Evolutionary conservation across 2,797 vertebrate species (phyloP).

Genomic region (Capromys pilorides): DNA sequence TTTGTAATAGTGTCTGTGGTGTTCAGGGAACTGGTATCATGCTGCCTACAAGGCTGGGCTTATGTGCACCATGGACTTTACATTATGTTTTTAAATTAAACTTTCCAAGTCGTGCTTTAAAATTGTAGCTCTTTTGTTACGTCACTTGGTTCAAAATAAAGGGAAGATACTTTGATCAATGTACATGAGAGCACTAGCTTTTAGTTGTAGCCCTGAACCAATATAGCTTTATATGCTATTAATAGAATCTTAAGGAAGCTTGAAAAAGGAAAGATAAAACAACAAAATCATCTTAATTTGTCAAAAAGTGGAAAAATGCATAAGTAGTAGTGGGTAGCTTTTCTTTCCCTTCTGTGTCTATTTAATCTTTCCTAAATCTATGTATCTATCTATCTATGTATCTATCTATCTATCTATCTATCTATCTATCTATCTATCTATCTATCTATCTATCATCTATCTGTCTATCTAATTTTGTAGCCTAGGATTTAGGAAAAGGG

Average conservation of each 20-base stretch:
- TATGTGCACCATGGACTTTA: not conserved
- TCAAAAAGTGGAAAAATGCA: not conserved
- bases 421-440: too few species aligned
- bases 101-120: conserved; percentile 11
- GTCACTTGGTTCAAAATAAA: conserved; percentile 10
- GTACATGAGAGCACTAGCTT: not conserved
- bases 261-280: conserved; percentile 35
- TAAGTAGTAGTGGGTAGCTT: not conserved
- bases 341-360: not conserved
- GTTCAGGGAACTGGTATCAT: not conserved
- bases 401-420: too few species aligned
- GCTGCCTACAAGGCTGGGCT: not conserved
- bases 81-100: not conserved
- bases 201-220: not conserved
- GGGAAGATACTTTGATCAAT: not conserved
- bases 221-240: not conserved
- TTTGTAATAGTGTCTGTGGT: not conserved
- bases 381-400: too few species aligned
- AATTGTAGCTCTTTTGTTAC: not conserved
- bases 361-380: not conserved
- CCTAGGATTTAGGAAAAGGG: not conserved
- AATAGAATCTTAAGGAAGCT: not conserved
- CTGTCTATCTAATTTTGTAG: too few species aligned
- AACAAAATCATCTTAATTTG: not conserved
- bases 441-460: too few species aligned